Evolutionary conservation across 1,140 invertebrate genomes (phyloP).

Genomic region (Pachypeltis micranthus): DNA sequence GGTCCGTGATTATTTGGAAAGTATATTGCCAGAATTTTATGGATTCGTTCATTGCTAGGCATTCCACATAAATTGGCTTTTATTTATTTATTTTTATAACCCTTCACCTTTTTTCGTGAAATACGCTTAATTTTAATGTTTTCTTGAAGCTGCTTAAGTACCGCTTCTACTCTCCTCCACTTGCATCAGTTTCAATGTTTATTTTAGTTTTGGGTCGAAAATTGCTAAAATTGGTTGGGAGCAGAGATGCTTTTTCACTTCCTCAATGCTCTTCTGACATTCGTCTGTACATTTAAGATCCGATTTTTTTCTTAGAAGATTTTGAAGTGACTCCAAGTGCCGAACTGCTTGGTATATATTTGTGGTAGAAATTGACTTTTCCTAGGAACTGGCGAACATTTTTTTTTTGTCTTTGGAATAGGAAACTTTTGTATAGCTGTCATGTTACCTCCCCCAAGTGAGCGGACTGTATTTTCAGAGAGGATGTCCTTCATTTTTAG

Average conservation of each 20-base stretch:
- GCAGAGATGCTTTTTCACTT: too few relatives aligned
- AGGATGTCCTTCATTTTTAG: slow-evolving; percentile 26
- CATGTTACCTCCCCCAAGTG: too few relatives aligned
- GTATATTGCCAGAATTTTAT: slow-evolving; percentile 24
- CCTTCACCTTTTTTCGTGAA: slow-evolving; percentile 29
- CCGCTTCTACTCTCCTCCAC: slow-evolving; percentile 11
- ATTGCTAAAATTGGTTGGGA: too few relatives aligned
- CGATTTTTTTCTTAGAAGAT: slow-evolving; percentile 30
- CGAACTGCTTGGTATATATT: slow-evolving; percentile 29
- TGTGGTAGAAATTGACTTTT: too few relatives aligned
- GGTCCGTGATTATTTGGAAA: too few relatives aligned
- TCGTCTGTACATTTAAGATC: slow-evolving; percentile 29
- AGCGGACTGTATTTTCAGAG: too few relatives aligned
- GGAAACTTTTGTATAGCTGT: slow-evolving; percentile 25
- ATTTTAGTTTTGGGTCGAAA: too few relatives aligned
- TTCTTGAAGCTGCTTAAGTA: too few relatives aligned
- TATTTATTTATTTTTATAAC: slow-evolving; percentile 30
- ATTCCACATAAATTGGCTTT: slow-evolving; percentile 33
- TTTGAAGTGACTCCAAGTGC: slow-evolving; percentile 30
- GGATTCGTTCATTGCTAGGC: slow-evolving; percentile 34
- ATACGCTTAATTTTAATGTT: slow-evolving; percentile 27
- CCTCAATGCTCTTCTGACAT: slow-evolving; percentile 31
- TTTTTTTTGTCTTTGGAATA: slow-evolving; percentile 20
- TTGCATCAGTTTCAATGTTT: slow-evolving; percentile 34
- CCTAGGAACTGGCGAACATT: slow-evolving; percentile 24